A percentile compares a stretch with the other conserved stretches of the same genome.
Evolutionary conservation across 2,888 invertebrate species (phyloP).

Genomic region (Hymenopus coronatus): DNA sequence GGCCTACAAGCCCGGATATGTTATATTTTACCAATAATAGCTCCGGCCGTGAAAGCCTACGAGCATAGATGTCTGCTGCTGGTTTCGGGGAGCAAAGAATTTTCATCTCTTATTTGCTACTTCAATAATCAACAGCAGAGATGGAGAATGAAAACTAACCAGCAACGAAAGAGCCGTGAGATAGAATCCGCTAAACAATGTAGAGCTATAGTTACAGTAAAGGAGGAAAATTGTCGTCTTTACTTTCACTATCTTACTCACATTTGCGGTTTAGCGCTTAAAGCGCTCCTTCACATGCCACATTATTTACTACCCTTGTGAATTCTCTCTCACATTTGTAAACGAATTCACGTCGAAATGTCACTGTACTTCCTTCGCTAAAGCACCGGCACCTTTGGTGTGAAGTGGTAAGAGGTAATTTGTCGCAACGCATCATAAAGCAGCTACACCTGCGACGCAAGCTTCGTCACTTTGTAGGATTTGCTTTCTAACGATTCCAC

Average conservation of each 20-base stretch:
- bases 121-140: no score
- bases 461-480: background rate
- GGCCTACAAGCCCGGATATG: no score
- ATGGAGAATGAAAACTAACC: no score
- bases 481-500: background rate
- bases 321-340: background rate
- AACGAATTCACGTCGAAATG: background rate
- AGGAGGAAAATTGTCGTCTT: background rate
- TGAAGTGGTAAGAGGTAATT: background rate
- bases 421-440: background rate
- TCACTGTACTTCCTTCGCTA: background rate
- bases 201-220: background rate
- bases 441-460: background rate
- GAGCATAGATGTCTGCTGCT: no score
- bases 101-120: no score
- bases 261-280: background rate
- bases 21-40: no score
- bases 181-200: background rate
- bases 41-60: no score
- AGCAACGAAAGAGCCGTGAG: background rate
- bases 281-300: background rate
- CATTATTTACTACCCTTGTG: background rate
- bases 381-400: background rate
- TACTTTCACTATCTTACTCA: background rate
- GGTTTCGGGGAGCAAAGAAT: no score